Evolutionary conservation across 2,113 vertebrate genomes (phyloP).

Genomic region (Callionymus lyra): DNA sequence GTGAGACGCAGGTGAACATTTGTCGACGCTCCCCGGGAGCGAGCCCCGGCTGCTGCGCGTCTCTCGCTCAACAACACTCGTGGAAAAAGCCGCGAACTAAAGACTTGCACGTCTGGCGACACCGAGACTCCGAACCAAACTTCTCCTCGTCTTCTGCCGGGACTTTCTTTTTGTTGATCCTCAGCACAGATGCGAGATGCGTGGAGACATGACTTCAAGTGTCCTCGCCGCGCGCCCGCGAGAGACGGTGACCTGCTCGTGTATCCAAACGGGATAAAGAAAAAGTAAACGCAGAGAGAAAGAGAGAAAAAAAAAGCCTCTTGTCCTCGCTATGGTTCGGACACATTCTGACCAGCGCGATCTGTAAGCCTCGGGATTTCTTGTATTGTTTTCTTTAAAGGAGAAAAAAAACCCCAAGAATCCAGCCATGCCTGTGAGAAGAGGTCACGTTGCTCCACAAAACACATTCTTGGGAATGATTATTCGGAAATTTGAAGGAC

Average conservation of each 20-base stretch:
- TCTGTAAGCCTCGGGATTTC: conserved; percentile 66
- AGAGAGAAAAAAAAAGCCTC: conserved; percentile 48
- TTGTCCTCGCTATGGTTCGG: conserved; percentile 63
- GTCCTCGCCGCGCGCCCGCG: conserved; percentile 52
- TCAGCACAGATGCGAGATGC: conserved; percentile 66
- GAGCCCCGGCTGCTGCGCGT: no score
- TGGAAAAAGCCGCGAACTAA: no score
- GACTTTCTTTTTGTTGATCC: background rate
- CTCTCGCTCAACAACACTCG: no score
- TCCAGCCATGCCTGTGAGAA: conserved; percentile 92
- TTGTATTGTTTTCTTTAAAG: conserved; percentile 20
- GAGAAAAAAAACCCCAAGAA: conserved; percentile 51
- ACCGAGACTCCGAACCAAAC: no score
- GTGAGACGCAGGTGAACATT: no score
- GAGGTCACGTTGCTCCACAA: conserved; percentile 98
- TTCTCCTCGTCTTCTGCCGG: background rate
- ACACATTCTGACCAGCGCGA: conserved; percentile 62
- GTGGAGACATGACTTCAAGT: conserved; percentile 60
- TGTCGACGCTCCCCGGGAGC: no score
- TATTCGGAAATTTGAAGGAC: conserved; percentile 98
- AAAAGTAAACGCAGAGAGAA: conserved; percentile 36
- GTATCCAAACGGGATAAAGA: conserved; percentile 42
- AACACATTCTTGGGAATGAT: conserved; percentile 98
- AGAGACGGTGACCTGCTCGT: conserved; percentile 45
- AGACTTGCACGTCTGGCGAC: no score